These are phyloP conservation scores for Strongylocentrotus purpuratus DNA, from an alignment of 35 echinoderm and acorn worm genomes.

Conservation along the genomic window DNA sequence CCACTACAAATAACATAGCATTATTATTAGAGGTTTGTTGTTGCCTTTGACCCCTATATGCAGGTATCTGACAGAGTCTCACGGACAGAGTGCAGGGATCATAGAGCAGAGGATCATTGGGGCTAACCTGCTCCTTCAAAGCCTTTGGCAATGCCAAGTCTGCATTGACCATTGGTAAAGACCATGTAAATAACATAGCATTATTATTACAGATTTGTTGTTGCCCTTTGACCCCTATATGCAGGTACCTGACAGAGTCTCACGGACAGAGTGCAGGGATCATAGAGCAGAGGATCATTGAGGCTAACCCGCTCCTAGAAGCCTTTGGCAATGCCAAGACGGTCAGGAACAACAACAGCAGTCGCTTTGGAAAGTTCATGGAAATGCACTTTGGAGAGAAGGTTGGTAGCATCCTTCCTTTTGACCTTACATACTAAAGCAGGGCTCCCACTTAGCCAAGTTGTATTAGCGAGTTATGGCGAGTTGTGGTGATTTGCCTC, in stretches of 20 bases:
- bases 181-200: slow-evolving; percentile 22
- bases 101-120: slow-evolving; percentile 91
- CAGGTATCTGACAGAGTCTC: slow-evolving; percentile 90
- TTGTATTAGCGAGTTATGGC: no score
- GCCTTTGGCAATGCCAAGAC: slow-evolving; percentile 99
- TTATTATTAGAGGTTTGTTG: slow-evolving; percentile 39
- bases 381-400: slow-evolving; percentile 97
- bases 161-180: slow-evolving; percentile 85
- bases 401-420: slow-evolving; percentile 46
- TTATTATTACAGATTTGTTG: slow-evolving; percentile 38
- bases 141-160: slow-evolving; percentile 97
- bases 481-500: no score
- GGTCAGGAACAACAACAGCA: slow-evolving; percentile 97
- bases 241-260: slow-evolving; percentile 94
- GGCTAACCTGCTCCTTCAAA: slow-evolving; percentile 88
- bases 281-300: slow-evolving; percentile 95
- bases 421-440: background rate
- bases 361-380: slow-evolving; percentile 96
- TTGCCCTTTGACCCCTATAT: background rate
- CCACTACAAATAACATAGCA: slow-evolving; percentile 87
- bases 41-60: background rate
- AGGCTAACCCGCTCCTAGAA: slow-evolving; percentile 94
- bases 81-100: slow-evolving; percentile 88
- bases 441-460: no score
- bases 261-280: slow-evolving; percentile 95